phyloP scores from a whole-genome alignment of 2,888 invertebrate genomes.

The Ectemnius lituratus region DNA sequence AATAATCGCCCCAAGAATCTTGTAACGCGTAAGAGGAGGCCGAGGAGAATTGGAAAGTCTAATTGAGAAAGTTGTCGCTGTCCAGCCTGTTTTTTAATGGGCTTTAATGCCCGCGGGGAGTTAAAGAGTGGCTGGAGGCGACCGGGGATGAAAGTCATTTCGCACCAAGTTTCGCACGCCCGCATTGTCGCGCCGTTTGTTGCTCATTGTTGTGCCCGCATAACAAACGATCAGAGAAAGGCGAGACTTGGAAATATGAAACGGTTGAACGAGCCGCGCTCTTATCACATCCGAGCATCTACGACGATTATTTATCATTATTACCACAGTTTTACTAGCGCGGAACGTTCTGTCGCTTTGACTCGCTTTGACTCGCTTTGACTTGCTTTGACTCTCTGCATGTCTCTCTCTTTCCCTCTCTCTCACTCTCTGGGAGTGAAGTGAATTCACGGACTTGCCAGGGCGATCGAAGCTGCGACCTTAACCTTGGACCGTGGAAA shows the following conservation, averaged over 20 bases:
- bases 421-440: slow-evolving; percentile 10
- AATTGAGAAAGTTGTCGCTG: not conserved
- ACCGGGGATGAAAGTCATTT: too few species aligned
- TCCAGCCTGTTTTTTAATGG: not conserved
- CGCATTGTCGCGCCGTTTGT: too few species aligned
- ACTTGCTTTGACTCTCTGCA: not conserved
- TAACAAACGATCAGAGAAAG: slow-evolving; percentile 17
- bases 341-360: not conserved
- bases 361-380: not conserved
- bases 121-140: too few species aligned
- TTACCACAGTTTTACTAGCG: slow-evolving; percentile 17
- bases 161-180: too few species aligned
- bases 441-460: slow-evolving; percentile 20
- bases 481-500: slow-evolving; percentile 27
- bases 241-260: slow-evolving; percentile 26
- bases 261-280: not conserved
- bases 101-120: too few species aligned
- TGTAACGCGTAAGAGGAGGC: not conserved
- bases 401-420: not conserved
- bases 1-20: slow-evolving; percentile 1
- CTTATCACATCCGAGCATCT: slow-evolving; percentile 9
- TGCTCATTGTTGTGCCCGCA: too few species aligned
- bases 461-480: slow-evolving; percentile 13
- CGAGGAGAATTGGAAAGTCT: not conserved
- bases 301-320: slow-evolving; percentile 43